Percentiles rank a stretch among this genome's conserved stretches.
These are phyloP conservation scores for Ectropis crepuscularia DNA, from an alignment of 2,888 invertebrate species.

Conservation along the genomic window DNA sequence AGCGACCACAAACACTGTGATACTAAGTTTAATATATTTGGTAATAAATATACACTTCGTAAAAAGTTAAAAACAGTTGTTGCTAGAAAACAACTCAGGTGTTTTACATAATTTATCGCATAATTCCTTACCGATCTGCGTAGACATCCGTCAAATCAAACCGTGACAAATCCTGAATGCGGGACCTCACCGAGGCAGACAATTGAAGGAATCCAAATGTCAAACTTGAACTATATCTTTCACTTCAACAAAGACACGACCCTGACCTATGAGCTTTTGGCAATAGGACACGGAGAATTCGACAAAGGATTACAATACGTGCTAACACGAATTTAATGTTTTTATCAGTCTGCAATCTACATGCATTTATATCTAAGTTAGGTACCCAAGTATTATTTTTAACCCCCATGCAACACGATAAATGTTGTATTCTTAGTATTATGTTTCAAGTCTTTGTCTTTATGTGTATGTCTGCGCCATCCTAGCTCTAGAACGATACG, in stretches of 20 bases:
- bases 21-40: no score
- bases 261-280: constrained; percentile 37
- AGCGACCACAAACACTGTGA: no score
- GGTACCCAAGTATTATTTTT: no score
- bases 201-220: constrained; percentile 36
- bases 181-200: constrained; percentile 28
- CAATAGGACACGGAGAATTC: constrained; percentile 10
- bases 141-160: constrained; percentile 23
- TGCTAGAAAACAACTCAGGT: no score
- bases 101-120: background rate
- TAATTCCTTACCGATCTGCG: constrained; percentile 3
- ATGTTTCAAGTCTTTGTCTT: no score
- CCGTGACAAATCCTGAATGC: constrained; percentile 36
- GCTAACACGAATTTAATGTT: constrained; percentile 6
- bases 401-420: no score
- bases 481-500: no score
- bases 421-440: no score
- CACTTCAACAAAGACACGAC: constrained; percentile 33
- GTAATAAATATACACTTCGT: no score
- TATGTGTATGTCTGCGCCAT: no score
- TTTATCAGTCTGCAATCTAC: background rate
- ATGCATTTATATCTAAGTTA: background rate
- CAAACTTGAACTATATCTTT: constrained; percentile 39
- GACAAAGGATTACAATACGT: constrained; percentile 15
- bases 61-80: no score